Evolutionary conservation across 2,113 vertebrate species (phyloP), one percentile per base, ranked within the genome.

Genomic region (Atrichornis clamosus): DNA sequence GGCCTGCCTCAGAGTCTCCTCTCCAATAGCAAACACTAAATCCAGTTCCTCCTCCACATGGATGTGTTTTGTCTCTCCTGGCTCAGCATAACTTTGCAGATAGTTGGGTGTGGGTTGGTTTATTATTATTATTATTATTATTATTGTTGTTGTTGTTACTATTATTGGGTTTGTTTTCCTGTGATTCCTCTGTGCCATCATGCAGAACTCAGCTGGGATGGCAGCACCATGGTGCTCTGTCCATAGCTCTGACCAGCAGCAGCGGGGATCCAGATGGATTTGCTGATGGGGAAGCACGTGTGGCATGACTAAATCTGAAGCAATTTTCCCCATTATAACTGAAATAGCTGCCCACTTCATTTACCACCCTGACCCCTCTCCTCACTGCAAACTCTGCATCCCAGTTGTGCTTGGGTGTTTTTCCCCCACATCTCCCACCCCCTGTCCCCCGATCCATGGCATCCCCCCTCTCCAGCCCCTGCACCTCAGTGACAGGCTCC

Each of bases 1-100:
- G 11, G 6, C 3, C 5, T 9, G 5, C 22, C 16, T 12, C 1
- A 0, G 20, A 10, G 26, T 30, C 15, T 63, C 19, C 21, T 20
- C 32, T 50, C 39, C 12, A 3, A 10, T 8, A 44, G 12, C 52
- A 73, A 91, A 60, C 33, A 13, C 19, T n/a, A 56, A 35, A 30
- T 37, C 39, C 39, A 26, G 9, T 4, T 62, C 39, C 20, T 89
- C 42, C 47, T 75, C 46, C 42, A 56, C 4, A 21, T 3, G 8
- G 9, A 22, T 35, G 5, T 24, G 19, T 30, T 72, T 92, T 47
- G 10, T 26, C 7, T 47, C 68, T 80, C 27, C 14, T 62, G 15
- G 11, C 14, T 69, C 59, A 15, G 12, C 44, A 16, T 33, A 22
- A 85, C 16, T 56, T 73, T 69, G 16, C 41, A 65, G 67, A 37